phyloP scores from a whole-genome alignment of 37 sponge, comb jelly and placozoan species.

The Aplysina aerophoba region DNA sequence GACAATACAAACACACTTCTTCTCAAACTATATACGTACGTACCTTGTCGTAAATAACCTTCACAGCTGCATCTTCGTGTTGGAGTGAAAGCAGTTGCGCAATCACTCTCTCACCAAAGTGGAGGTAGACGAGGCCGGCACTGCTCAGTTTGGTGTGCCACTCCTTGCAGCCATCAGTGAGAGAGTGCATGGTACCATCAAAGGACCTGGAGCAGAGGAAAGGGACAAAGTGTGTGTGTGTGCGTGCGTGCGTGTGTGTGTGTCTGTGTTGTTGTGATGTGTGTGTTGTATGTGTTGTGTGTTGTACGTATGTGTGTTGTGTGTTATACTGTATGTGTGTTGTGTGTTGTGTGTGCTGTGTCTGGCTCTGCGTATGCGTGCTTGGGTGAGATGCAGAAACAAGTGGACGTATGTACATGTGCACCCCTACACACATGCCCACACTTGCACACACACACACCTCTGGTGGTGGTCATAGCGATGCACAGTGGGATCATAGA shows the following conservation, averaged over 20 bases:
- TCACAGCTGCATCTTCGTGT: neutral
- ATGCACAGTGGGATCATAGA: conserved; percentile 74
- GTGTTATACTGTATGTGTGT: no score
- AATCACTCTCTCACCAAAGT: conserved; percentile 82
- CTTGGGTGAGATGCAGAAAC: neutral
- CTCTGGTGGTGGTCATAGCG: conserved; percentile 96
- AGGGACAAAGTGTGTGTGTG: neutral
- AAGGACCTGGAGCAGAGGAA: conserved; percentile 59
- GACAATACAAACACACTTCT: neutral
- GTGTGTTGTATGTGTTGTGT: neutral
- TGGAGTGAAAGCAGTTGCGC: conserved; percentile 7
- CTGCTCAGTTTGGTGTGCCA: conserved; percentile 94
- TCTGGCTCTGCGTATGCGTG: neutral
- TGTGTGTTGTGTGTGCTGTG: no score
- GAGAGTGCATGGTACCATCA: conserved; percentile 74
- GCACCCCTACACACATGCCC: neutral
- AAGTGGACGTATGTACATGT: neutral
- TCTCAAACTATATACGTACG: conserved; percentile 2
- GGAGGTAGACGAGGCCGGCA: conserved; percentile 91
- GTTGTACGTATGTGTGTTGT: no score
- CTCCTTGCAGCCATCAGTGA: conserved; percentile 62
- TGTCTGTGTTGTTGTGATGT: neutral
- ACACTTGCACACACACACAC: conserved; percentile 43
- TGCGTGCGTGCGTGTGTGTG: no score
- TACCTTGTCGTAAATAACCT: conserved; percentile 45